These are phyloP conservation scores for Sphyrna mokarran DNA, from an alignment of 2,113 vertebrate genomes.

Conservation along the genomic window DNA sequence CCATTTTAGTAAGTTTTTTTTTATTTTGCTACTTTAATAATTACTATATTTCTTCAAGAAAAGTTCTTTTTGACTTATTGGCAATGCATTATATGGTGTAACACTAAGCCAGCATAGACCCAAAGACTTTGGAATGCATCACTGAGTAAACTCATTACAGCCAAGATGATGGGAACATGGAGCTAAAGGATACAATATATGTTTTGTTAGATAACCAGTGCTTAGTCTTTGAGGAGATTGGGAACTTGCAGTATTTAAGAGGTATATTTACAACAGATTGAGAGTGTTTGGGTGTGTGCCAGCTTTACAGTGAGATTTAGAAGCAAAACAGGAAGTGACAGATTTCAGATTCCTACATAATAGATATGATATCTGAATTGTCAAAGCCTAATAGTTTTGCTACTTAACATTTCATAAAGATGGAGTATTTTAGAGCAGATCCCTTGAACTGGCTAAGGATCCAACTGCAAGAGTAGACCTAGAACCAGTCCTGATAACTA, in stretches of 20 bases:
- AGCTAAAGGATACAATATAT: background rate
- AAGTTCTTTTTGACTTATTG: background rate
- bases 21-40: background rate
- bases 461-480: background rate
- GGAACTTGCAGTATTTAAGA: background rate
- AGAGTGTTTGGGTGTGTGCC: background rate
- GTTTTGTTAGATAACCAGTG: background rate
- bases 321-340: background rate
- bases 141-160: background rate
- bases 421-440: background rate
- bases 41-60: background rate
- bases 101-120: background rate
- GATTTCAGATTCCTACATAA: background rate
- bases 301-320: background rate
- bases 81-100: background rate
- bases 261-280: background rate
- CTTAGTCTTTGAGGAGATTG: background rate
- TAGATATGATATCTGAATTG: background rate
- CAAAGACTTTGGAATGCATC: background rate
- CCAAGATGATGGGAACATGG: background rate
- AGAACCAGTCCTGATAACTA: background rate
- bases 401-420: background rate
- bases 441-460: background rate
- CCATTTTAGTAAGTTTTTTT: conserved; percentile 85
- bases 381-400: background rate